Base-by-base conservation (phyloP, 2,113 vertebrate species). In the Hippoglossus stenolepis region DNA sequence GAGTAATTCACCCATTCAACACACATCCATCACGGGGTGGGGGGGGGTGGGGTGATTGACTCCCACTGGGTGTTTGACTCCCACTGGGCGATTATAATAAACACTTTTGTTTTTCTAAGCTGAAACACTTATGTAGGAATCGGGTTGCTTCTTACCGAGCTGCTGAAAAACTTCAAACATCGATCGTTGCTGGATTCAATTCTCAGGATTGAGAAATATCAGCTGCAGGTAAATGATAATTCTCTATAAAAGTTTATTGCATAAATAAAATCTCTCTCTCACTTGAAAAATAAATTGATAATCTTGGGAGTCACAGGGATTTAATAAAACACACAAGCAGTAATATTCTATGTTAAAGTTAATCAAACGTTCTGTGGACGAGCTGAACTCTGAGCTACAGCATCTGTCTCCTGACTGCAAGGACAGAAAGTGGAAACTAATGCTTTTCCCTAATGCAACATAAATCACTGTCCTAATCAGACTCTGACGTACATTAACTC, bases 11-110 rank as follows among this genome's bases (percentile, higher is more conserved):
- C 62, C 73, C 85, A 77, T 73, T 75, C 45, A 81, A 67, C 70
- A 79, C 79, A 66, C 82, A 87, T 88, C 79, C 76, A 38, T 92
- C 89, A 84, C 82, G 63, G 84, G 57, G 76, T 23, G 80, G 71
- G 59, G 76, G 31, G 79, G 72, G 65, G 24, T 1, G 24, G 24
- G 24, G 24, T 28, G 64, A 8, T 31, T 70, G 11, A 51, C 66
- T 70, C 85, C 75, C 45, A 10, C 59, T 63, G 24, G 2, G 63
- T 28, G 64, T 31, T 31, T 70, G 11, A 51, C 66, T 70, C 85
- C 75, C 45, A 10, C 59, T 63, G 76, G 54, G 21, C 80, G 78
- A 90, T 86, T 66, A 80, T 73, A 75, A 45, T 35, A 71, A 79
- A 83, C 49, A 43, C 70, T 65, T 64, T 21, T 18, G 54, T 51